phyloP scores from a whole-genome alignment of 2,888 invertebrate species.

The Monochamus alternatus region DNA sequence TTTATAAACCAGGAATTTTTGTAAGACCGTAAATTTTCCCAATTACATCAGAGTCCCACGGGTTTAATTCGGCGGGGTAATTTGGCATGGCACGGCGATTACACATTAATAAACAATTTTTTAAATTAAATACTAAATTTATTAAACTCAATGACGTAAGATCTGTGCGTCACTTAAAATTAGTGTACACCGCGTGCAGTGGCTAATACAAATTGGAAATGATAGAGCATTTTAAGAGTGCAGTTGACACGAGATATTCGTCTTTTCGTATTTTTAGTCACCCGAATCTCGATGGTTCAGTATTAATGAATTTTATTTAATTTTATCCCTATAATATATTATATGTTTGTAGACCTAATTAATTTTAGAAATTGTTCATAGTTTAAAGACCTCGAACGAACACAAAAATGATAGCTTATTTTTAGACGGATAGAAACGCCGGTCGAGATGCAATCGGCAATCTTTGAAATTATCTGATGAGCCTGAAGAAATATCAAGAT shows the following conservation, averaged over 20 bases:
- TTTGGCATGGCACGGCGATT: conserved; percentile 11
- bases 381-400: conserved; percentile 29
- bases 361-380: conserved; percentile 9
- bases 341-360: conserved; percentile 2
- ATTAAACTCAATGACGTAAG: conserved; percentile 9
- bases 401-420: conserved; percentile 36
- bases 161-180: conserved; percentile 22
- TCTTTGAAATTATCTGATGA: background rate
- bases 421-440: conserved; percentile 28
- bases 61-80: conserved; percentile 3
- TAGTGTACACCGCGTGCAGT: conserved; percentile 7
- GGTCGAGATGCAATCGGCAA: background rate
- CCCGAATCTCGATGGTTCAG: background rate
- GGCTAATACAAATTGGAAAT: background rate
- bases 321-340: conserved; percentile 10
- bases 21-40: background rate
- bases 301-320: conserved; percentile 7
- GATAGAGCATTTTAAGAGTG: background rate
- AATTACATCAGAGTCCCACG: conserved; percentile 3
- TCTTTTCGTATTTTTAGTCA: conserved; percentile 2
- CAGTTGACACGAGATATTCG: background rate
- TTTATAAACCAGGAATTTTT: background rate
- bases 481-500: background rate
- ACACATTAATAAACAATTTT: conserved; percentile 17
- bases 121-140: conserved; percentile 14